Conservation (phyloP, 2,113 vertebrate species). For the Epinephelus fuscoguttatus region DNA sequence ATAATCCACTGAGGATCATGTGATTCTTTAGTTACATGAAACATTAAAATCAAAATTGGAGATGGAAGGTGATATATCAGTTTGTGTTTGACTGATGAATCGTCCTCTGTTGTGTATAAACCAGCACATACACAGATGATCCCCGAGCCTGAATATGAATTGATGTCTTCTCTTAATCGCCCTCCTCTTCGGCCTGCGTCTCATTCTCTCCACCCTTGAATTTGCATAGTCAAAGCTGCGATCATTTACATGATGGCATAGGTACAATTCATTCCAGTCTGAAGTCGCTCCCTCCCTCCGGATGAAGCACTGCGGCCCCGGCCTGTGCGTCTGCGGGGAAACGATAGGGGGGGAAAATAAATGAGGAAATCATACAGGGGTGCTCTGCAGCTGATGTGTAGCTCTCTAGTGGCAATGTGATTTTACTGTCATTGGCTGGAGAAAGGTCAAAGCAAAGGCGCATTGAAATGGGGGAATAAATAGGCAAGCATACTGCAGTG, state of each 20-base stretch:
- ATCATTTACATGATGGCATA: slow-evolving; percentile 68
- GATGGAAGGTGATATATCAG: background rate
- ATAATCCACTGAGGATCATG: background rate
- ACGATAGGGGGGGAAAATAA: slow-evolving; percentile 43
- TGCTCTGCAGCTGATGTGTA: slow-evolving; percentile 52
- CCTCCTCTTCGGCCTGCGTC: slow-evolving; percentile 17
- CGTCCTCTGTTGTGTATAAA: slow-evolving; percentile 15
- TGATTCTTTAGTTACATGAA: background rate
- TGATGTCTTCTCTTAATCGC: slow-evolving; percentile 51
- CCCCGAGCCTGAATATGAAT: slow-evolving; percentile 37
- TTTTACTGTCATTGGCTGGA: slow-evolving; percentile 76
- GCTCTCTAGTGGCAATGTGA: slow-evolving; percentile 66
- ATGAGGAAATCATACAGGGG: slow-evolving; percentile 71
- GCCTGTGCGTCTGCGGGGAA: slow-evolving; percentile 41
- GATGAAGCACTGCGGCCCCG: slow-evolving; percentile 21
- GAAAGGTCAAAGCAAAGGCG: slow-evolving; percentile 80
- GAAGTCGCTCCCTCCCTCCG: slow-evolving; percentile 20
- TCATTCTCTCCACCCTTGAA: slow-evolving; percentile 31
- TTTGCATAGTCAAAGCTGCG: slow-evolving; percentile 73
- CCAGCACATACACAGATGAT: slow-evolving; percentile 22
- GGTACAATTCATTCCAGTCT: slow-evolving; percentile 67
- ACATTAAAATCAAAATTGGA: background rate
- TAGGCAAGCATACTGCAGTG: slow-evolving; percentile 64
- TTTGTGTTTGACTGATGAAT: slow-evolving; percentile 18
- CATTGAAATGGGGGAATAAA: slow-evolving; percentile 76